Conservation (phyloP, 2,113 vertebrate species). For the Danio rerio region GRCz12tu NC_133176.1:19594501-19595000, state of each 20-base stretch:
- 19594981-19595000: background rate
- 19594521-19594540: background rate
- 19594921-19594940: background rate
- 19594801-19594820: background rate
- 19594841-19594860: constrained; percentile 9
- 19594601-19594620: background rate
- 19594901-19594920: constrained; percentile 22
- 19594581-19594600: constrained; percentile 2
- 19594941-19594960: background rate
- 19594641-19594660: background rate
- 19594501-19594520: background rate
- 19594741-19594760: background rate
- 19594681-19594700: background rate
- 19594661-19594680: constrained; percentile 12
- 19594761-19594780: background rate
- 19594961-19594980: background rate
- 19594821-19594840: background rate
- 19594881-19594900: background rate
- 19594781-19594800: background rate
- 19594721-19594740: background rate
- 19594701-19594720: background rate
- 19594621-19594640: background rate
- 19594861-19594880: background rate
- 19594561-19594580: background rate
- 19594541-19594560: background rate